Evolutionary conservation across 1,140 invertebrate species (phyloP).

Genomic region (Drosophila setifemur): DNA sequence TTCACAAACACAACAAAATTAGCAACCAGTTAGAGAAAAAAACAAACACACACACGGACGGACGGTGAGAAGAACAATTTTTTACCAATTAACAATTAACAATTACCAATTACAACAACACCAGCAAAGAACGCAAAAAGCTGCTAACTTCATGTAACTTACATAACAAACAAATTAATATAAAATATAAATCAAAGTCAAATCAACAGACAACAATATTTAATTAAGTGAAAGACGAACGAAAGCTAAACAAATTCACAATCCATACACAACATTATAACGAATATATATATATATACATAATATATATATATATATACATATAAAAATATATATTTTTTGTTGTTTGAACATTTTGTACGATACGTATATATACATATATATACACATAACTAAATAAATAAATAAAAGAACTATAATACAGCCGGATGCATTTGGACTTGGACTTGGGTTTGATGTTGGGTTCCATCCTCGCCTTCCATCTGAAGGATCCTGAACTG

Average conservation of each 20-base stretch:
- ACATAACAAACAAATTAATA: conserved; percentile 30
- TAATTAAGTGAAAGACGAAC: conserved; percentile 32
- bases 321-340: conserved; percentile 51
- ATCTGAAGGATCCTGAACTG: no score
- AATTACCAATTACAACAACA: conserved; percentile 2
- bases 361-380: conserved; percentile 52
- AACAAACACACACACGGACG: background rate
- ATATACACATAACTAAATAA: conserved; percentile 60
- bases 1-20: conserved; percentile 23
- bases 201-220: conserved; percentile 18
- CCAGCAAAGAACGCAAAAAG: conserved; percentile 7
- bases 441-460: no score
- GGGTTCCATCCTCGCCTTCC: no score
- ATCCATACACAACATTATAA: conserved; percentile 46
- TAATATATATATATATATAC: conserved; percentile 17
- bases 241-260: conserved; percentile 38
- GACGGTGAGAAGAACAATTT: conserved; percentile 13
- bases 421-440: no score
- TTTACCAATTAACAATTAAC: conserved; percentile 32
- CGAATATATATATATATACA: conserved; percentile 32
- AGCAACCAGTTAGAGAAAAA: conserved; percentile 22
- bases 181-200: conserved; percentile 36
- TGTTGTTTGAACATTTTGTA: conserved; percentile 61
- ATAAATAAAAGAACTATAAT: conserved; percentile 54
- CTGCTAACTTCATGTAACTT: conserved; percentile 27